Conservation (phyloP, 2,113 vertebrate species). For the Lipophrys pholis region DNA sequence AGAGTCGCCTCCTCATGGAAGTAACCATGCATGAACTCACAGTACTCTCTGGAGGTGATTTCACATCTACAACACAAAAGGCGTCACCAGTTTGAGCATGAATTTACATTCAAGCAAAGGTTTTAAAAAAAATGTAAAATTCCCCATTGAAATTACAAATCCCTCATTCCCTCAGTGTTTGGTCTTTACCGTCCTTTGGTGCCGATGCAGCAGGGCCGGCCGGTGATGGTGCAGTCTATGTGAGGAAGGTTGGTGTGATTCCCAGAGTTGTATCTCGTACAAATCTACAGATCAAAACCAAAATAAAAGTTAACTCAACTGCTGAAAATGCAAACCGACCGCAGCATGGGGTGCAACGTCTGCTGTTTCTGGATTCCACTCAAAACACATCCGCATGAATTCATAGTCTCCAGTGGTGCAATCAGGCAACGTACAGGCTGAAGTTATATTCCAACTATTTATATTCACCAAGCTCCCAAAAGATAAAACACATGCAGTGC, state of each 20-base stretch:
- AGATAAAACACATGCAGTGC: too few relatives aligned
- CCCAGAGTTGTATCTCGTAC: slow-evolving; percentile 92
- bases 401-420: too few relatives aligned
- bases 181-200: slow-evolving; percentile 93
- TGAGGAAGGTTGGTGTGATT: slow-evolving; percentile 97
- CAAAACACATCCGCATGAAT: too few relatives aligned
- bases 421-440: too few relatives aligned
- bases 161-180: too few relatives aligned
- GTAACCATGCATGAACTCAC: slow-evolving; percentile 96
- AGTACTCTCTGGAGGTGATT: slow-evolving; percentile 98
- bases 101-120: too few relatives aligned
- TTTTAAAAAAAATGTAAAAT: too few relatives aligned
- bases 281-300: slow-evolving; percentile 85
- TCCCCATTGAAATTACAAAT: too few relatives aligned
- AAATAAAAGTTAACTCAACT: neutral
- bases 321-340: neutral
- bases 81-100: neutral
- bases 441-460: too few relatives aligned
- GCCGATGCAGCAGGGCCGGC: slow-evolving; percentile 96
- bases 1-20: slow-evolving; percentile 97
- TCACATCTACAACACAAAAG: slow-evolving; percentile 87
- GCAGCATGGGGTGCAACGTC: too few relatives aligned
- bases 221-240: slow-evolving; percentile 96
- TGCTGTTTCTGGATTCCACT: too few relatives aligned
- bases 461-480: too few relatives aligned